Evolutionary conservation across 2,888 invertebrate species (phyloP).

Genomic region (Lochmaea capreae): DNA sequence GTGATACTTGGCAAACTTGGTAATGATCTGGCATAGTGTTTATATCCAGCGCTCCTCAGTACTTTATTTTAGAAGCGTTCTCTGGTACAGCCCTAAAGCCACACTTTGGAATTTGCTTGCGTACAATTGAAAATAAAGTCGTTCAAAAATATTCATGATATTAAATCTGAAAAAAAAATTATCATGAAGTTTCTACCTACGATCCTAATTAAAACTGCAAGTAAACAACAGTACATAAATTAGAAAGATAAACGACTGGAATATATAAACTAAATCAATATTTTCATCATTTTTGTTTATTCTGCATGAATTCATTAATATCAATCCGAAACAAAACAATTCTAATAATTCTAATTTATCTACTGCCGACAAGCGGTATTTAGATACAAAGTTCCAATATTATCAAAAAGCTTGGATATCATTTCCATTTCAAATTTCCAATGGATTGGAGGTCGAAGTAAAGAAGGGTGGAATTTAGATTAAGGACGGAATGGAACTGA

Average conservation of each 20-base stretch:
- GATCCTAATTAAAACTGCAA: not conserved
- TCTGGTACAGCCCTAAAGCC: too few species aligned
- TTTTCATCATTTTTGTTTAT: not conserved
- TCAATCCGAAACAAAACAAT: not conserved
- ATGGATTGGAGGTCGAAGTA: not conserved
- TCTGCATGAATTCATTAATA: not conserved
- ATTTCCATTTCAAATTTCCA: slow-evolving; percentile 9
- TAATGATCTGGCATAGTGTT: too few species aligned
- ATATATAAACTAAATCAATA: not conserved
- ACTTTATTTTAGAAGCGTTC: too few species aligned
- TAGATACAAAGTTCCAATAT: slow-evolving; percentile 4
- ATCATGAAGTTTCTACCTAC: not conserved
- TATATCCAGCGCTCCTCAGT: too few species aligned
- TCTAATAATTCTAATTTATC: too few species aligned
- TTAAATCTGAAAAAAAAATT: not conserved
- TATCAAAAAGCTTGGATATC: slow-evolving; percentile 4
- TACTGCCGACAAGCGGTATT: not conserved
- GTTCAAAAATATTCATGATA: not conserved
- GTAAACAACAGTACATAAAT: not conserved
- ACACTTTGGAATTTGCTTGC: too few species aligned
- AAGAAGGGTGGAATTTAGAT: slow-evolving; percentile 18
- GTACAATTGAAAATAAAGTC: too few species aligned
- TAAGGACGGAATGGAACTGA: not conserved
- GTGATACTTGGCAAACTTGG: too few species aligned
- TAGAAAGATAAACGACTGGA: not conserved